These are phyloP conservation scores for Heliconius hermathena DNA, from an alignment of 1,140 invertebrate genomes.

Conservation along the genomic window DNA sequence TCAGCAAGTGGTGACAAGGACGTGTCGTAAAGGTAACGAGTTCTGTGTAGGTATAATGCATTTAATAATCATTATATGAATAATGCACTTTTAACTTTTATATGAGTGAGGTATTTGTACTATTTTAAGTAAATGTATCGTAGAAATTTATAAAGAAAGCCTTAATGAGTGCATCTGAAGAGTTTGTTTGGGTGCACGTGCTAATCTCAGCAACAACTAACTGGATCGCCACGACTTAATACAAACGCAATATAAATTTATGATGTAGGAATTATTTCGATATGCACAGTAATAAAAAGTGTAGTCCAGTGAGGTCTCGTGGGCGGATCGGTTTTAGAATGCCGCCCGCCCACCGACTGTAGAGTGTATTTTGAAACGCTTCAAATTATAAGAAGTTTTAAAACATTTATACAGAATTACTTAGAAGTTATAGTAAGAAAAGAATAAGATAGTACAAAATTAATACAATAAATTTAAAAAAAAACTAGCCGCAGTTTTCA, in stretches of 20 bases:
- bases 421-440: neutral
- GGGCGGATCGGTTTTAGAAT: slow-evolving; percentile 32
- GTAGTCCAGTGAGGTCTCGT: slow-evolving; percentile 20
- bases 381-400: neutral
- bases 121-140: too few species aligned
- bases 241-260: neutral
- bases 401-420: neutral
- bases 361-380: slow-evolving; percentile 22
- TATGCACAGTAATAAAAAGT: slow-evolving; percentile 27
- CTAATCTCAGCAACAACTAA: too few species aligned
- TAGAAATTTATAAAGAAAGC: too few species aligned
- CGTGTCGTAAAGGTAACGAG: slow-evolving; percentile 18
- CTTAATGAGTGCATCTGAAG: too few species aligned
- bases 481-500: slow-evolving; percentile 11
- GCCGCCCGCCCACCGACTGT: slow-evolving; percentile 30
- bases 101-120: too few species aligned
- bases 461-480: too few species aligned
- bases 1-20: slow-evolving; percentile 33
- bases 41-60: slow-evolving; percentile 18
- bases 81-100: too few species aligned
- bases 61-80: neutral
- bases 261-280: slow-evolving; percentile 15
- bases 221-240: too few species aligned
- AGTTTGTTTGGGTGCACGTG: too few species aligned
- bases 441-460: neutral